Base-by-base conservation (phyloP, 2,888 invertebrate genomes). In the Nasonia oneida region DNA sequence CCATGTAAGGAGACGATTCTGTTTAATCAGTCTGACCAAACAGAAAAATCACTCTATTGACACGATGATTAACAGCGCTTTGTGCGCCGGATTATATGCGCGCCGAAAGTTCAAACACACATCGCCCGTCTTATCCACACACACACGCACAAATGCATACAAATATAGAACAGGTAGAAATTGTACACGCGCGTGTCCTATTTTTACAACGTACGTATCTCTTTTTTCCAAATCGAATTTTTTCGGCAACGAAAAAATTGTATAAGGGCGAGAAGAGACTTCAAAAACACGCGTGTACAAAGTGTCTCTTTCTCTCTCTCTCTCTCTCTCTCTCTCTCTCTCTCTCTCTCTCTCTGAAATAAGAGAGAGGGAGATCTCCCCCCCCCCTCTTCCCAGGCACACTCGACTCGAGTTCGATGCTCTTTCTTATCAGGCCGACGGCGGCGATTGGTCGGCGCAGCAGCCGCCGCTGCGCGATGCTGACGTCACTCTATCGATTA, bases 391-490 rank as follows among this genome's bases (percentile, higher is more conserved):
- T 23, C 14, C 6, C 14, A 10, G 5, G 10, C 10, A 47, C 10
- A 1, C 39, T 81, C 77, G 85, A 83, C 86, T 80, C 86, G 89
- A 90, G 91, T 92, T 92, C 92, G 91, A 91, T 91, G 91, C 91
- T 90, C 91, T 87, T 90, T 89, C 89, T 92, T 92, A 92, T 92
- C 92, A 90, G 90, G 87, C 89, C 85, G 88, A 88, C 88, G 81
- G 75, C 70, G 33, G 53, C 74, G 81, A 87, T 88, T 87, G 87
- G 88, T 84, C 83, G 61, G 3, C 6, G 2, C 42, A 14, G 14
- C 64, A 75, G 73, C 84, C 71, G 81, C 74, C 83, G 84, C 70
- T 85, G n/a, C 57, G n/a, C 47, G 12, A 8, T 47, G 2, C 53
- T 90, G 89, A 90, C 90, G 89, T 90, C 89, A 89, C 83, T 50